These are phyloP conservation scores for Epinephelus cyanopodus DNA, from an alignment of 2,113 vertebrate species.

Conservation along the genomic window DNA sequence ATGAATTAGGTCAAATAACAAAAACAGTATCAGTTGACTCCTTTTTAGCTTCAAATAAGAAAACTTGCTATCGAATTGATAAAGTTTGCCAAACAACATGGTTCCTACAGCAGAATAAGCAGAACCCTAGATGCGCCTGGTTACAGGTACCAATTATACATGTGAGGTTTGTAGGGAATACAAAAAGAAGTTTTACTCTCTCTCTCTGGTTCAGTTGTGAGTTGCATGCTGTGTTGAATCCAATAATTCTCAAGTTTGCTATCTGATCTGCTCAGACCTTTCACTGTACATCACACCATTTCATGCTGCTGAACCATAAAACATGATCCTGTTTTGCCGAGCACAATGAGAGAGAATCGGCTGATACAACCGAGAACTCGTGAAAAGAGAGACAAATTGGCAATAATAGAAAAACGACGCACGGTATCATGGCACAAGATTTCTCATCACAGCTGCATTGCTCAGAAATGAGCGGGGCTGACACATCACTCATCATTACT, in stretches of 20 bases:
- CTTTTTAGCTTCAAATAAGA: not conserved
- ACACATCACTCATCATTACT: constrained; percentile 38
- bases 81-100: not conserved
- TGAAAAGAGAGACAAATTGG: constrained; percentile 37
- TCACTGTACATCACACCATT: constrained; percentile 34
- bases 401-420: constrained; percentile 12
- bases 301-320: constrained; percentile 40
- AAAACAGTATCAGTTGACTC: not conserved
- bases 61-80: not conserved
- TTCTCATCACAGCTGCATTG: constrained; percentile 31
- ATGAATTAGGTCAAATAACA: not conserved
- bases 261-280: constrained; percentile 16
- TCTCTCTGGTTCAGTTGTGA: not conserved
- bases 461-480: constrained; percentile 37
- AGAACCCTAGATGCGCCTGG: not conserved
- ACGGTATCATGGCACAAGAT: not conserved
- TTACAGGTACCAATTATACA: constrained; percentile 12
- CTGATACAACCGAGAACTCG: constrained; percentile 17
- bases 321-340: constrained; percentile 37
- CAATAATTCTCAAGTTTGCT: constrained; percentile 16
- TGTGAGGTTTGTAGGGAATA: not conserved
- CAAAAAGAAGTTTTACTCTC: not conserved
- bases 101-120: not conserved
- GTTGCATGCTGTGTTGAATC: constrained; percentile 17
- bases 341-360: constrained; percentile 22